Base-by-base conservation (phyloP, 2,888 invertebrate genomes). In the Dicranocentrus wangi region DNA sequence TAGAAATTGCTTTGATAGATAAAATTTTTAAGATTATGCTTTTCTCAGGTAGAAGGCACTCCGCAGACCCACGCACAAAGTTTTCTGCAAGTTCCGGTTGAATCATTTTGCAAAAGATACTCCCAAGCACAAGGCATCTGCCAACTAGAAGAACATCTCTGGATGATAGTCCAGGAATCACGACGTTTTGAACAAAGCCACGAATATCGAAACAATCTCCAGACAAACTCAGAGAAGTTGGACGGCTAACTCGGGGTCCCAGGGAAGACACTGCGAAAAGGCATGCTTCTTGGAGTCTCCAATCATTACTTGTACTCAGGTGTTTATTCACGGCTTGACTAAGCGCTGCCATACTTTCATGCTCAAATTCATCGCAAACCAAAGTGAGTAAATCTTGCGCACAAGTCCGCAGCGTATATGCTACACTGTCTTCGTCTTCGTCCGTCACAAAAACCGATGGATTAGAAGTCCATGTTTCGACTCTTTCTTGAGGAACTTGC, bases 361-460 rank as follows among this genome's bases (percentile, higher is more conserved):
- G 88, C 61, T 88, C 88, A 85, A 90, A 90, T 85, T 90, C 90
- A 82, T 88, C 88, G 71, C 88, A 88, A 53, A 90, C 87, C 2
- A 90, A 89, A 86, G 89, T 85, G 0, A 90, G 87, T 23, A 90
- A 86, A 86, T 90, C 90, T 78, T 90, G 89, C 42, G 91, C 90
- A 15, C 90, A 90, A 66, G 90, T 90, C 72, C 91, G 87, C 21
- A 91, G 89, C 32, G 90, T 90, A 85, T 90, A 90, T 0, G 90
- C 89, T 85, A 89, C 90, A 1, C 89, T 89, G 69, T 91, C 90
- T 83, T 91, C 90, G 88, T 91, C 90, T 87, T 91, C 91, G 87
- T 91, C 91, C 83, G 90, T 90, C 7, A 90, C 90, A 88, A 90
- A 91, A 85, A 90, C 89, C 81, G 90, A 89, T 7, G 90, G 90